These are phyloP conservation scores for Spheniscus mendiculus DNA, from an alignment of 2,113 vertebrate species.

Conservation along the genomic window DNA sequence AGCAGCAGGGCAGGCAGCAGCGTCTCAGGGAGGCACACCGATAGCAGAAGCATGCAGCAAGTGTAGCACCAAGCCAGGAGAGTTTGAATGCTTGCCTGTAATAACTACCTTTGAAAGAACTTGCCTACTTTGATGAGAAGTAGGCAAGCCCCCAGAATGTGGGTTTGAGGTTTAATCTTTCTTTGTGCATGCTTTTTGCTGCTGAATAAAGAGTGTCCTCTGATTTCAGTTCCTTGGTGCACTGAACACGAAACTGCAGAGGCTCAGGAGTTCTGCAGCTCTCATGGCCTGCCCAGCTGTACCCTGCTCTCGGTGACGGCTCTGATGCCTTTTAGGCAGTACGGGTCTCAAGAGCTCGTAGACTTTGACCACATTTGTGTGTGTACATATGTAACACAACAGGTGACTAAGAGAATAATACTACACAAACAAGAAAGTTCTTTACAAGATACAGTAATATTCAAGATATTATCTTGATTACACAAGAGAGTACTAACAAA, in stretches of 20 bases:
- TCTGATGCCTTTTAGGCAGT: neutral
- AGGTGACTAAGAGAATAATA: neutral
- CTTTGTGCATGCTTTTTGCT: neutral
- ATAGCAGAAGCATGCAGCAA: neutral
- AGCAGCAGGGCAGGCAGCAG: neutral
- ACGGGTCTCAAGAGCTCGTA: neutral
- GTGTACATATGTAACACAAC: neutral
- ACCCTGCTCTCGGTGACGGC: neutral
- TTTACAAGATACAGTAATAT: neutral
- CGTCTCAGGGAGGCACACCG: neutral
- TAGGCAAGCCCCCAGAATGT: neutral
- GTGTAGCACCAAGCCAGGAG: neutral
- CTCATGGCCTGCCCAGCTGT: neutral
- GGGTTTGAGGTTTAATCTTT: neutral
- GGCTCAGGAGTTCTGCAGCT: neutral
- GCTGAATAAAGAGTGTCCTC: neutral
- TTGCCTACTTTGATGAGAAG: too few species aligned
- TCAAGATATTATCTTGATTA: neutral
- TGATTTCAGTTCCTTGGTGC: neutral
- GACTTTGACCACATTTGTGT: neutral
- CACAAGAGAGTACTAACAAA: neutral
- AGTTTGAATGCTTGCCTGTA: neutral
- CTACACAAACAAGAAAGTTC: neutral
- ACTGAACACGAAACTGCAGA: neutral
- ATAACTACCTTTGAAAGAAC: neutral